Conservation (phyloP, 2,113 vertebrate genomes). For the Aphyosemion australe region DNA sequence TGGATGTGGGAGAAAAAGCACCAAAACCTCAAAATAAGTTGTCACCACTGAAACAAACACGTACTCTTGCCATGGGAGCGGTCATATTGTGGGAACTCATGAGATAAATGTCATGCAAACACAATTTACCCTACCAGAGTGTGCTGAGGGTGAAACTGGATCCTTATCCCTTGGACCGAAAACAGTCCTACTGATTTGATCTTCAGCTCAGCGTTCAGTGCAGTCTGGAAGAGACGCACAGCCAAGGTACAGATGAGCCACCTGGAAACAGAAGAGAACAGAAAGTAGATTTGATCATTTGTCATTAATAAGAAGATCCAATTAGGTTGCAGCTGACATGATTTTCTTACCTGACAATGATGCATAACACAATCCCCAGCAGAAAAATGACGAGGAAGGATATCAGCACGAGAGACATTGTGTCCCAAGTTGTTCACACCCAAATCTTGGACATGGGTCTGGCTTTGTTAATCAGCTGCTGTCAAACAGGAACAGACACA, state of each 20-base stretch:
- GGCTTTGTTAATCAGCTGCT: slow-evolving; percentile 51
- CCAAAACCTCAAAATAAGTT: neutral
- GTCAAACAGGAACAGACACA: slow-evolving; percentile 44
- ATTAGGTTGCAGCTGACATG: neutral
- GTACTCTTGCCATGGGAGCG: neutral
- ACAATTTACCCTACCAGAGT: slow-evolving; percentile 84
- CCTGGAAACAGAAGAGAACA: slow-evolving; percentile 64
- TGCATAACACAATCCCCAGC: slow-evolving; percentile 47
- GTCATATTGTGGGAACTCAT: no score
- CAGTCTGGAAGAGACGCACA: slow-evolving; percentile 85
- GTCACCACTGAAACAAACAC: neutral
- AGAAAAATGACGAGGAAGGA: slow-evolving; percentile 62
- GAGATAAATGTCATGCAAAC: slow-evolving; percentile 31
- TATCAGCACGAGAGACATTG: slow-evolving; percentile 74
- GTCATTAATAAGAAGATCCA: neutral
- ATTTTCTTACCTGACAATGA: slow-evolving; percentile 73
- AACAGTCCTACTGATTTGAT: slow-evolving; percentile 91
- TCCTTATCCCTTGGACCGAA: slow-evolving; percentile 87
- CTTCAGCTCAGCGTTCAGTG: slow-evolving; percentile 88
- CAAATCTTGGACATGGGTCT: slow-evolving; percentile 54
- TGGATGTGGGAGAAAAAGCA: no score
- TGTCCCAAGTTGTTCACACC: slow-evolving; percentile 67
- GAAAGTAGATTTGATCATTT: neutral
- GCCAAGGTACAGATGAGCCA: slow-evolving; percentile 87
- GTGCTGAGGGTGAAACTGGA: slow-evolving; percentile 91